Conservation (phyloP, 1,140 invertebrate genomes). For the Battus philenor region DNA sequence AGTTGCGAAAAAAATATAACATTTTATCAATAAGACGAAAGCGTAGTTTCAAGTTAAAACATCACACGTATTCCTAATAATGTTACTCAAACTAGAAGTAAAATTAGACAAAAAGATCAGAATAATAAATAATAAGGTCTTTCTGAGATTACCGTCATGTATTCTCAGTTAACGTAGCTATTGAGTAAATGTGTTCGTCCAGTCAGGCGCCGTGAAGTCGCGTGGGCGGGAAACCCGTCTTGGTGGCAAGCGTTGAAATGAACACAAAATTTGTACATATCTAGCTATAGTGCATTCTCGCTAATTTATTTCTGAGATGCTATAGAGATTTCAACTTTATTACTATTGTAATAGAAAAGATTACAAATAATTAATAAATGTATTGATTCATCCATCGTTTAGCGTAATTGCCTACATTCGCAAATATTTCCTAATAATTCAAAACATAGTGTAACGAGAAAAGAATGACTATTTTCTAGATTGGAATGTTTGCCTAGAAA, state of each 20-base stretch:
- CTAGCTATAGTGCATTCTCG: slow-evolving; percentile 22
- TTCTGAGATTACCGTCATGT: too few species aligned
- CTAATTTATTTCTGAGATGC: slow-evolving; percentile 14
- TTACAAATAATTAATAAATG: background rate
- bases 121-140: too few species aligned
- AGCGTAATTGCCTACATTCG: too few species aligned
- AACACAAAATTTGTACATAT: slow-evolving; percentile 35
- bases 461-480: slow-evolving; percentile 1
- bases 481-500: slow-evolving; percentile 2
- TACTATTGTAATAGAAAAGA: too few species aligned
- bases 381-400: background rate
- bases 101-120: too few species aligned
- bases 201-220: slow-evolving; percentile 66
- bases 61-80: too few species aligned
- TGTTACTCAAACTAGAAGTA: too few species aligned
- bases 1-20: too few species aligned
- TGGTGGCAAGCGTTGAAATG: slow-evolving; percentile 52
- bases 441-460: slow-evolving; percentile 1
- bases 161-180: slow-evolving; percentile 17
- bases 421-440: too few species aligned
- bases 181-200: slow-evolving; percentile 44
- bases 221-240: slow-evolving; percentile 73
- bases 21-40: too few species aligned
- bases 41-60: too few species aligned
- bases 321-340: slow-evolving; percentile 2